phyloP scores from a whole-genome alignment of 2,113 vertebrate species.

The Ceyx margarethae region DNA sequence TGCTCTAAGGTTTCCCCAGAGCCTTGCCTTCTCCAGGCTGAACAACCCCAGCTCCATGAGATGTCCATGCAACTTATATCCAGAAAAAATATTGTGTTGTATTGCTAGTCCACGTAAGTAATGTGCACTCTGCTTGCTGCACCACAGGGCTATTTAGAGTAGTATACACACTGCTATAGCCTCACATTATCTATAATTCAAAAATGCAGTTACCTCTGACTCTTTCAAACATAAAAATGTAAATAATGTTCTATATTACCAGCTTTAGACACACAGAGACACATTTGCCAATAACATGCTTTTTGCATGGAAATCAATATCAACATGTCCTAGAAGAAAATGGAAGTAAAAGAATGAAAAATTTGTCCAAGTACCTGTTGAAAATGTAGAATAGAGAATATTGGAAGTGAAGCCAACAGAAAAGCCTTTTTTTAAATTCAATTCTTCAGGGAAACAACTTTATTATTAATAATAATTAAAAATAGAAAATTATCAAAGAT shows the following conservation, averaged over 20 bases:
- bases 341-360: not conserved
- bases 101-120: not conserved
- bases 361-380: fast-evolving
- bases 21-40: too few relatives aligned
- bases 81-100: not conserved
- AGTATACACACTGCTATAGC: not conserved
- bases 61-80: not conserved
- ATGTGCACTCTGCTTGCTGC: not conserved
- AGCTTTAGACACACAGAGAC: not conserved
- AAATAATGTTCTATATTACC: not conserved
- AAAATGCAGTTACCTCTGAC: not conserved
- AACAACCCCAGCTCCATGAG: not conserved
- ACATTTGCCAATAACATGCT: not conserved
- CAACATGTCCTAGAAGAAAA: not conserved
- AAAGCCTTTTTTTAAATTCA: not conserved
- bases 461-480: too few relatives aligned
- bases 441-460: not conserved
- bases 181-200: not conserved
- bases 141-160: not conserved
- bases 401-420: not conserved
- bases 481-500: not conserved
- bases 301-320: not conserved
- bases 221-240: not conserved
- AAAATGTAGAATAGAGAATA: not conserved
- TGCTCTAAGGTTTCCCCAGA: too few relatives aligned